Base-by-base conservation (phyloP, 2,797 vertebrate species). In the Myoxocephalus aenaeus region DNA sequence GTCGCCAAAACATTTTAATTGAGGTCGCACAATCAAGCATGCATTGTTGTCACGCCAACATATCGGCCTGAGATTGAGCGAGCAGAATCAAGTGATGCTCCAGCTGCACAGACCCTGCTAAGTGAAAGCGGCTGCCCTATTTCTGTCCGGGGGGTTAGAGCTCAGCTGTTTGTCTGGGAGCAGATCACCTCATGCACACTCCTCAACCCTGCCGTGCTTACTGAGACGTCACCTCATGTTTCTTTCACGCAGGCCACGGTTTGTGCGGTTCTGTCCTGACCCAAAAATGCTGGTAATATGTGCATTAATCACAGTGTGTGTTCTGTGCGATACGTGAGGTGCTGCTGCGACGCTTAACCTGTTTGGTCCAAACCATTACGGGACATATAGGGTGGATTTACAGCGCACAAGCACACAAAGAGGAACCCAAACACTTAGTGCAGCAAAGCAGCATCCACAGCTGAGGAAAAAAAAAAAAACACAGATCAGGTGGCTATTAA, bases 151-250 rank as follows among this genome's bases (percentile, higher is more conserved):
- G 20, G 75, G 81, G 86, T 83, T 79, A 79, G 77, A 50, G 80
- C 90, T 93, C 94, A 95, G 94, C 94, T 96, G 94, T 94, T 53
- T 64, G 88, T 93, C 94, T 93, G 40, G 87, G 50, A 77, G 81
- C 13, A 65, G 86, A 92, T 91, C 88, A 83, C 80, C 76, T 89
- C 82, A 67, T 61, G 65, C 78, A 62, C 76, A 59, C 80, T 56
- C 79, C 56, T 22, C 70, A 36, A 15, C 70, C 64, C 70, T 9
- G 17, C 42, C 46, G 14, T 65, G 11, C 18, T 79, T n/a, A 67
- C 68, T 53, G 38, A 80, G 64, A 69, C 72, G 75, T 70, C 51
- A 46, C 56, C 62, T 40, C 9, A 27, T 67, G 57, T 50, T 34
- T 42, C 15, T 29, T 29, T 82, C 80, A 66, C 57, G 32, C 50